phyloP scores from a whole-genome alignment of 2,888 invertebrate genomes.

The Drosophila ustulata region DNA sequence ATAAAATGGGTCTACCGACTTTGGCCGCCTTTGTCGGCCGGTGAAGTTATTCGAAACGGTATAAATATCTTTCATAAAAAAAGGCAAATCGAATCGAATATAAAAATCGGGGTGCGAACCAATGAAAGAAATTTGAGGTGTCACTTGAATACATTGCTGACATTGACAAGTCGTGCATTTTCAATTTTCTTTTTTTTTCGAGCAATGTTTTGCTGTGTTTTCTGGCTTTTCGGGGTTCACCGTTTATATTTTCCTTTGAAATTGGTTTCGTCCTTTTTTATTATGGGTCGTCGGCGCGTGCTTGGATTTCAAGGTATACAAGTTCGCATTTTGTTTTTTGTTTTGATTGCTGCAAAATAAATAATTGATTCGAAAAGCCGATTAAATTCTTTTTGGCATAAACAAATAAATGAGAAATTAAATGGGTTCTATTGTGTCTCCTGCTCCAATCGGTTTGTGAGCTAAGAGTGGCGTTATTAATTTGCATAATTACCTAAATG shows the following conservation, averaged over 20 bases:
- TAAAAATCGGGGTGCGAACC: slow-evolving; percentile 33
- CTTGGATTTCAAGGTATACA: slow-evolving; percentile 32
- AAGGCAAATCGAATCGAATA: slow-evolving; percentile 18
- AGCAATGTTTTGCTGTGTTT: neutral
- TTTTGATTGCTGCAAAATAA: slow-evolving; percentile 28
- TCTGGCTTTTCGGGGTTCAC: slow-evolving; percentile 19
- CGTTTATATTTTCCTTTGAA: slow-evolving; percentile 33
- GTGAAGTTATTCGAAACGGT: slow-evolving; percentile 31
- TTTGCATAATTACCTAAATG: slow-evolving; percentile 73
- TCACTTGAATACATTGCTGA: slow-evolving; percentile 54
- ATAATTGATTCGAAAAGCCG: slow-evolving; percentile 57
- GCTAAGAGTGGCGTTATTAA: slow-evolving; percentile 39
- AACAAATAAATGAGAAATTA: slow-evolving; percentile 39
- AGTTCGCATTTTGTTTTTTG: neutral
- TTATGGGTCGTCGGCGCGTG: slow-evolving; percentile 43
- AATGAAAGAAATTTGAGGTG: slow-evolving; percentile 62
- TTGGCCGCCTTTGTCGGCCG: slow-evolving; percentile 24
- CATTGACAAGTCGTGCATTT: slow-evolving; percentile 48
- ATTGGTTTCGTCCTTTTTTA: slow-evolving; percentile 11
- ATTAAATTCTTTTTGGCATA: slow-evolving; percentile 48
- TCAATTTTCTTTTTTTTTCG: neutral
- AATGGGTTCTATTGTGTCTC: slow-evolving; percentile 12
- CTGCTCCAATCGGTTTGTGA: too few species aligned
- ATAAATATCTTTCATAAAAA: slow-evolving; percentile 39
- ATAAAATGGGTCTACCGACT: slow-evolving; percentile 44